Evolutionary conservation across 2,888 invertebrate species (phyloP), one percentile per base, ranked within the genome.

Genomic region (Harmothoe impar): DNA sequence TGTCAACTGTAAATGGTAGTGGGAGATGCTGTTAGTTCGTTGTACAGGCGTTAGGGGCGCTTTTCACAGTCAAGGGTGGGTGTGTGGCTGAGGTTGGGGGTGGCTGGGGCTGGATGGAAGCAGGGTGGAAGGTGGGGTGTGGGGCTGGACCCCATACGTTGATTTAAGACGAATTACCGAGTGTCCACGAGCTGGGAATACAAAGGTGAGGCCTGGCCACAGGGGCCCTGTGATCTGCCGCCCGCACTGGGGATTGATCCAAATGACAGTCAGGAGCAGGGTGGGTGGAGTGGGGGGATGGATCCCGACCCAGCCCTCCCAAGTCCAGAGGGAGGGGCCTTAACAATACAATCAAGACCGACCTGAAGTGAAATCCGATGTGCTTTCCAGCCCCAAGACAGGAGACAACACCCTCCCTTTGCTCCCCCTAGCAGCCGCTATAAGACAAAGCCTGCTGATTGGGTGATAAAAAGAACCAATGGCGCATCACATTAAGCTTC

Each of bases 311-410:
- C 25, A 25, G 15, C 25, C 72, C 72, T 29, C 72, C 23, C 20
- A 84, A 29, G 3, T 43, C 84, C 84, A 84, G 43, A 17, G 84
- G 84, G 84, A 43, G 43, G 43, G 20, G 25, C 84, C 84, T 84
- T 43, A 84, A 84, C 84, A 84, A 84, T 84, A 51, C 84, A 84
- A 84, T 84, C 84, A 84, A 43, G 33, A 35, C n/a, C 43, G 51
- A n/a, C 43, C 35, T 23, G 84, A 84, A 84, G 33, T 84, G 43
- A 43, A 84, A 84, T 35, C 43, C 43, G 84, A 84, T 84, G 84
- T 35, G 84, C 84, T 51, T 51, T 84, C 43, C 35, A 20, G 25
- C 25, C 25, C 29, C 72, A 15, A 25, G 29, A 72, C 72, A 72
- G 25, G 72, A 29, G 72, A 0, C 15, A 72, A 20, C 72, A 72